Base-by-base conservation (phyloP, 1,140 invertebrate genomes). In the Pseudomyrmex concolor region DNA sequence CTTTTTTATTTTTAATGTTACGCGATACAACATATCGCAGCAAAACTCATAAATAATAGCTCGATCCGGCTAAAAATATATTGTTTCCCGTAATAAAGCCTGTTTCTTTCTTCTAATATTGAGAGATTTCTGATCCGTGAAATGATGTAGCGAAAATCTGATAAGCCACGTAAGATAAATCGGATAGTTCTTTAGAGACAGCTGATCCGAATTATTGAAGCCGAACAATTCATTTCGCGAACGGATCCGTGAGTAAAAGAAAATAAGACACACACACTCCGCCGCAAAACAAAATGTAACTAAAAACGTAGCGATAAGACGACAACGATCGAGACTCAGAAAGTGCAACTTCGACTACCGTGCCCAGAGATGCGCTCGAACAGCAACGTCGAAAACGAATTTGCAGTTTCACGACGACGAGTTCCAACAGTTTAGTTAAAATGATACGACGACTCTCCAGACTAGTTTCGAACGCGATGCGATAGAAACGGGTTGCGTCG, bases 311-410 rank as follows among this genome's bases (percentile, higher is more conserved):
- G 34, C 68, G 59, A 70, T 22, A 80, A 1, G 66, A 17, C 43
- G 54, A 80, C 60, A 66, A 15, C 66, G 43, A 80, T 59, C 55
- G 34, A 34, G n/a, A 22, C 9, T 19, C 17, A 68, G 63, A 54
- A 71, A 71, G 19, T 48, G n/a, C 57, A 71, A 80, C 43, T 80
- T 67, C 9, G 19, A 22, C 57, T 67, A 59, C 19, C 59, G 43
- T n/a, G 12, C 43, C 4, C 45, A 19, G 43, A 48, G 66, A 15
- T 68, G 34, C 54, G 12, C 17, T n/a, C n/a, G 51, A 12, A 5
- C 34, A 13, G 15, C 62, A 48, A 80, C 50, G 54, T 80, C 19
- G 66, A n/a, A 70, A 59, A 80, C 66, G 22, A 80, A 80, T 80
- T 70, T n/a, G n/a, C n/a, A 59, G 76, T 80, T 78, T 78, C 76